These are phyloP conservation scores for Callorhinus ursinus DNA, from an alignment of 2,113 vertebrate species.

Conservation along the genomic window DNA sequence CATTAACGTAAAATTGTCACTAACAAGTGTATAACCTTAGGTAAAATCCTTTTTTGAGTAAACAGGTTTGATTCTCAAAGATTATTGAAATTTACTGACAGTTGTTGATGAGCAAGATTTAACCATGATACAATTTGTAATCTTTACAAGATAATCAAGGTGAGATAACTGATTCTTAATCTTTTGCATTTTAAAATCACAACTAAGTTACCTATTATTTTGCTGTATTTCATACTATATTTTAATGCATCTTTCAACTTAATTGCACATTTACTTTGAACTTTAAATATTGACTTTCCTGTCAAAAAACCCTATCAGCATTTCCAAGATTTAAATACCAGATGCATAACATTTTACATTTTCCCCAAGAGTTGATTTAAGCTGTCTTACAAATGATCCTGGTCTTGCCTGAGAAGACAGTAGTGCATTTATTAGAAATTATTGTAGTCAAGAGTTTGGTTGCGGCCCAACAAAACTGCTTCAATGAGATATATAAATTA, in stretches of 20 bases:
- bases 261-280: not conserved
- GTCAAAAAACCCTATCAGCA: not conserved
- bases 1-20: not conserved
- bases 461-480: not conserved
- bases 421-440: not conserved
- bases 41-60: not conserved
- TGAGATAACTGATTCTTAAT: not conserved
- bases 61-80: not conserved
- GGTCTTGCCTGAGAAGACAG: not conserved
- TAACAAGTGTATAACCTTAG: not conserved
- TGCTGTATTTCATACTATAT: not conserved
- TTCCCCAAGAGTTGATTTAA: not conserved
- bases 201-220: not conserved
- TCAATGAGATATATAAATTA: not conserved
- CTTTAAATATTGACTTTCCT: not conserved
- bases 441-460: not conserved
- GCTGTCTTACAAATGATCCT: not conserved
- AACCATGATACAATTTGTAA: not conserved
- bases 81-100: not conserved
- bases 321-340: not conserved
- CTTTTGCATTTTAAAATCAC: not conserved
- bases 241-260: not conserved
- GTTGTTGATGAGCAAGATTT: not conserved
- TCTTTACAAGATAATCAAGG: not conserved
- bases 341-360: not conserved